Conservation (phyloP, 2,888 invertebrate genomes). For the Tetragonula carbonaria region DNA sequence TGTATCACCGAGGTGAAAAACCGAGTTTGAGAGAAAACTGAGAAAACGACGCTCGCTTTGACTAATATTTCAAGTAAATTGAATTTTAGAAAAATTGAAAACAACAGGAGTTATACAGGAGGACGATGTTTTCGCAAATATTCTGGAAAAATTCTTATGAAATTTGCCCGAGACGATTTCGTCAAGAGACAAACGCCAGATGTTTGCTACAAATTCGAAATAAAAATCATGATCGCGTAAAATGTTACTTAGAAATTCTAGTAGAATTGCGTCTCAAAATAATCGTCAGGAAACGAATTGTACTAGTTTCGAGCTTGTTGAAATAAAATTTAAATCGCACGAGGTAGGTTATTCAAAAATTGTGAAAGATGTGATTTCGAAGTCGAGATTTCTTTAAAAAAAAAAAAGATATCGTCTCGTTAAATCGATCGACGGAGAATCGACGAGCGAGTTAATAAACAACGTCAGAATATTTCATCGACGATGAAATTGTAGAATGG, state of each 20-base stretch:
- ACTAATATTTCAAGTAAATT: not conserved
- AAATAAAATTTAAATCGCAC: not conserved
- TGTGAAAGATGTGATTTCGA: not conserved
- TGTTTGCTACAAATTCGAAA: not conserved
- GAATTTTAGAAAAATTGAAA: not conserved
- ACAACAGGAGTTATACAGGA: too few relatives aligned
- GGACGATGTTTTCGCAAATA: not conserved
- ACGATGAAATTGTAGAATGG: not conserved
- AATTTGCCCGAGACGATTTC: too few relatives aligned
- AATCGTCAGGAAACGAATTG: too few relatives aligned
- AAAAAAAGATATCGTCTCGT: too few relatives aligned
- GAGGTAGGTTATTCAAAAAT: not conserved
- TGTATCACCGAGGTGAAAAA: not conserved
- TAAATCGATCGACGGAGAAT: not conserved
- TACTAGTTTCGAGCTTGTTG: not conserved
- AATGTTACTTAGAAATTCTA: not conserved
- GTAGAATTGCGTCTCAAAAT: too few relatives aligned
- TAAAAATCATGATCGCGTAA: not conserved
- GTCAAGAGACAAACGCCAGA: not conserved
- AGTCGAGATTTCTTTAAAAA: too few relatives aligned
- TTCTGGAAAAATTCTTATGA: not conserved
- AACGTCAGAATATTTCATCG: not conserved
- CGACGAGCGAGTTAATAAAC: not conserved
- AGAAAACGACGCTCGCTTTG: not conserved
- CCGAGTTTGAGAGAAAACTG: not conserved